These are phyloP conservation scores for Spizaetus ornatus DNA, from an alignment of 2,113 vertebrate species.

Conservation along the genomic window DNA sequence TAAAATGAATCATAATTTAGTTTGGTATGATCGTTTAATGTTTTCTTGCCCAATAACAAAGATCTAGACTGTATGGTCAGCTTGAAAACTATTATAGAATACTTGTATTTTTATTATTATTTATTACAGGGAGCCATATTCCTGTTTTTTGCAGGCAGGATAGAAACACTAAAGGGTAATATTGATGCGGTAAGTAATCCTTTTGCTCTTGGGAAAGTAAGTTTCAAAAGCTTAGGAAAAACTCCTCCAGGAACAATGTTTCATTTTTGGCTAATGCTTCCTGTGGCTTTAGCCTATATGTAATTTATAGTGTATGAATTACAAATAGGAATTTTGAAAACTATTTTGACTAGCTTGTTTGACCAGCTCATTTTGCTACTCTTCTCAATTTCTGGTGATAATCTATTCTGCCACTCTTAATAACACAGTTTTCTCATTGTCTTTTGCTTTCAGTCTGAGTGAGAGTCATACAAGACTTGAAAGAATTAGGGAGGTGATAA, in stretches of 20 bases:
- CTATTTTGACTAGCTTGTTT: background rate
- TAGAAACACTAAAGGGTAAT: constrained; percentile 96
- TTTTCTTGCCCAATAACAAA: background rate
- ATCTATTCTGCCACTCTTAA: background rate
- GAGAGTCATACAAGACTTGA: background rate
- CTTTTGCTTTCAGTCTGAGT: background rate
- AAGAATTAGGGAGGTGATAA: background rate
- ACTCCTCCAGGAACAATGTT: background rate
- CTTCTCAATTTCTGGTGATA: background rate
- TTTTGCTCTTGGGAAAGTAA: background rate
- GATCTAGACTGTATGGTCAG: background rate
- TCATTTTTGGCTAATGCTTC: background rate
- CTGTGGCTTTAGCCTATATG: background rate
- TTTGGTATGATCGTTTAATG: background rate
- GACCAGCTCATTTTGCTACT: background rate
- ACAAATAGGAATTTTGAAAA: background rate
- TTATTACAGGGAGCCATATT: constrained; percentile 92
- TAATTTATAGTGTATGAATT: background rate
- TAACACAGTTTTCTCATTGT: background rate
- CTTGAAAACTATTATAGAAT: constrained; percentile 47
- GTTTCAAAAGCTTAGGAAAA: background rate
- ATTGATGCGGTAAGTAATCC: constrained; percentile 84
- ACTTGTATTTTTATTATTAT: constrained; percentile 52
- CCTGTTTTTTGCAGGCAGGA: constrained; percentile 96
- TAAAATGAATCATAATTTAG: constrained; percentile 43